Conservation (phyloP, 2,888 invertebrate species). For the Arctia plantaginis region DNA sequence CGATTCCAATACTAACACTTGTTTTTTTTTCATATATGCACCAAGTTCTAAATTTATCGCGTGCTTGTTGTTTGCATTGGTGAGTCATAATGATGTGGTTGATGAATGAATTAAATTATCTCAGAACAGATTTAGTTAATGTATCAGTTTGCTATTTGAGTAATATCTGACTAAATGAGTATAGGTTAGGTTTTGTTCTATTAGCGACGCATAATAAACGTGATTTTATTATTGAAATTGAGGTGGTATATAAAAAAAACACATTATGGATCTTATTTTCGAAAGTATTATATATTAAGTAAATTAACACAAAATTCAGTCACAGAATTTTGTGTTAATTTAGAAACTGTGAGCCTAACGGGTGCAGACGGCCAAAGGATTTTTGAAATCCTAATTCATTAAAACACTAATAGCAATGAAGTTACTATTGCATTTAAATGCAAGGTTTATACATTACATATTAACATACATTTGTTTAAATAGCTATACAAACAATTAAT, state of each 20-base stretch:
- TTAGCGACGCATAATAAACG: neutral
- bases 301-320: neutral
- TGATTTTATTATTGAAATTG: neutral
- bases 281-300: too few relatives aligned
- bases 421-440: neutral
- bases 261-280: too few relatives aligned
- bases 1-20: slow-evolving; percentile 36
- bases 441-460: too few relatives aligned
- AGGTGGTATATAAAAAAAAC: neutral
- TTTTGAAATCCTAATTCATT: too few relatives aligned
- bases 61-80: neutral
- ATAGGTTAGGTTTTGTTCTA: neutral
- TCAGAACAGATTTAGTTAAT: neutral
- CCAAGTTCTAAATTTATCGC: neutral
- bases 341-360: too few relatives aligned
- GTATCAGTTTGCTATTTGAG: neutral
- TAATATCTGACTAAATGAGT: neutral
- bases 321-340: neutral
- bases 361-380: too few relatives aligned
- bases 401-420: neutral
- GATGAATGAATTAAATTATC: slow-evolving; percentile 1
- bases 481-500: too few relatives aligned
- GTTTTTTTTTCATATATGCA: slow-evolving; percentile 19
- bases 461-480: too few relatives aligned
- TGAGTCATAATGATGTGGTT: neutral